A percentile compares a stretch with the other conserved stretches of the same genome.
These are phyloP conservation scores for Strigops habroptila DNA, from an alignment of 2,113 vertebrate species.

Conservation along the genomic window DNA sequence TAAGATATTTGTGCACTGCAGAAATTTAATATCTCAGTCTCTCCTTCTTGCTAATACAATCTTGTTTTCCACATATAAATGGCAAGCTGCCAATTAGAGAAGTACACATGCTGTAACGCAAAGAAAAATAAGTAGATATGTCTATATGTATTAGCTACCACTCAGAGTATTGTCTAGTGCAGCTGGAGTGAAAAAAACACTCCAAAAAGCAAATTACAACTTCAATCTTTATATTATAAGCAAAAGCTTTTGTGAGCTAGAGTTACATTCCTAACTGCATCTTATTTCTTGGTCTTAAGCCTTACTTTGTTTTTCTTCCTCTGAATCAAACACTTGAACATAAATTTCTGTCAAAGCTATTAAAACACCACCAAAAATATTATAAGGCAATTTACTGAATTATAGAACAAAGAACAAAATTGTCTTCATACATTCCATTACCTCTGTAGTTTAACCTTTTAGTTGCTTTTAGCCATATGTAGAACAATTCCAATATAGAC, in stretches of 20 bases:
- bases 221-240: constrained; percentile 2
- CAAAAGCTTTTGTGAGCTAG: neutral
- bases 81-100: constrained; percentile 35
- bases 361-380: neutral
- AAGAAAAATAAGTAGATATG: constrained; percentile 46
- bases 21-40: neutral
- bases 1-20: neutral
- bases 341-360: neutral
- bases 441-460: neutral
- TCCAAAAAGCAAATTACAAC: constrained; percentile 38
- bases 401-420: neutral
- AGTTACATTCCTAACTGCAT: neutral
- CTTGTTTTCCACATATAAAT: neutral
- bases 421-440: neutral
- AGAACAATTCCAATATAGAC: neutral
- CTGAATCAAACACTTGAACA: neutral
- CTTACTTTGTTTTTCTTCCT: neutral
- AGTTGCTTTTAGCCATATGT: neutral
- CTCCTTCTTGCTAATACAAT: neutral
- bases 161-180: constrained; percentile 43
- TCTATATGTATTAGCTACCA: constrained; percentile 25
- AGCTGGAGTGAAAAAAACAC: constrained; percentile 51
- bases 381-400: neutral
- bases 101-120: constrained; percentile 12
- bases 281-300: neutral